Evolutionary conservation across 1,140 invertebrate genomes (phyloP).

Genomic region (Drosophila sturtevanti): DNA sequence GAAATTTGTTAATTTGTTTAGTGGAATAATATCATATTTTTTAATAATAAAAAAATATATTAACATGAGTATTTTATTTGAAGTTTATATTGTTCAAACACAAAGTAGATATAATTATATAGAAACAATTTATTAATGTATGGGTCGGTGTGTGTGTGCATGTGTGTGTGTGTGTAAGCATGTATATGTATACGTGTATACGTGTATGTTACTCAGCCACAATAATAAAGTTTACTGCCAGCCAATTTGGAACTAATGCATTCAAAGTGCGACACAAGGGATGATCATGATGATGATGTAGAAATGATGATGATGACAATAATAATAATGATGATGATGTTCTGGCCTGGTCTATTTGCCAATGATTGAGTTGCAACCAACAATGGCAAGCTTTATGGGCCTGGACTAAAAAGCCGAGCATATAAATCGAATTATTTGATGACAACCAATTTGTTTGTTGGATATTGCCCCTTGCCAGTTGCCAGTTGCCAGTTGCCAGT

Average conservation of each 20-base stretch:
- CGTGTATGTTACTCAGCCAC: conserved; percentile 29
- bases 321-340: background rate
- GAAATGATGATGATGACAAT: background rate
- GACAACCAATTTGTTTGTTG: conserved; percentile 24
- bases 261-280: conserved; percentile 55
- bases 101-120: conserved; percentile 4
- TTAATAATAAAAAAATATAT: too few species aligned
- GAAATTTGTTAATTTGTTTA: too few species aligned
- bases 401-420: conserved; percentile 43
- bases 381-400: background rate
- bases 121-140: background rate
- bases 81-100: background rate
- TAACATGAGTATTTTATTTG: too few species aligned
- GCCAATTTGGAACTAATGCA: conserved; percentile 67
- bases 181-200: background rate
- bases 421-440: conserved; percentile 63
- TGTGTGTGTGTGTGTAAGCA: background rate
- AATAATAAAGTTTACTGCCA: conserved; percentile 63
- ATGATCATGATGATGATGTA: background rate
- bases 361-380: conserved; percentile 39
- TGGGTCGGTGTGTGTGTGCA: background rate
- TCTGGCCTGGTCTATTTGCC: conserved; percentile 10
- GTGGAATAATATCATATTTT: too few species aligned
- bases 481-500: background rate
- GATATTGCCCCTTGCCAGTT: conserved; percentile 1